Evolutionary conservation across 2,888 invertebrate species (phyloP).

Genomic region (Cremastinae sp.): DNA sequence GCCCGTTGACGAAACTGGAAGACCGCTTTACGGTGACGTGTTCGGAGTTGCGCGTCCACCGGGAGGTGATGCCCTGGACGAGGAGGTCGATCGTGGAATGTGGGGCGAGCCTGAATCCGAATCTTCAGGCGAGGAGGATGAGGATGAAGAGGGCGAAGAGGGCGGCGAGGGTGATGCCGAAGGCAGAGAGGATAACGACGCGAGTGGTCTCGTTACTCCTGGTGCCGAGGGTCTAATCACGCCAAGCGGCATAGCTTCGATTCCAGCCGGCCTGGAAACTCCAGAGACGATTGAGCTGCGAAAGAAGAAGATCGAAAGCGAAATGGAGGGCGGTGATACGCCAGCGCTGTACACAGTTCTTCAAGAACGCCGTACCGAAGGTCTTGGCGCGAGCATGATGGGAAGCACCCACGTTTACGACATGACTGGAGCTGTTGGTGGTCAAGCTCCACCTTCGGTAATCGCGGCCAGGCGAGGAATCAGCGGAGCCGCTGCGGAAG

Average conservation of each 20-base stretch:
- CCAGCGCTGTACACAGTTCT: constrained; percentile 97
- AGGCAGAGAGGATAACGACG: constrained; percentile 83
- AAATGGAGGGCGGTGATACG: constrained; percentile 97
- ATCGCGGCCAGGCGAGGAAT: constrained; percentile 78
- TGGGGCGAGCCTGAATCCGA: constrained; percentile 83
- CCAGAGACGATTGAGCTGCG: constrained; percentile 99
- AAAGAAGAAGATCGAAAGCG: constrained; percentile 97
- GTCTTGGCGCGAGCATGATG: constrained; percentile 97
- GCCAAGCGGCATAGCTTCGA: constrained; percentile 94
- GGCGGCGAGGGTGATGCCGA: constrained; percentile 81
- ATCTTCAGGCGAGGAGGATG: constrained; percentile 82
- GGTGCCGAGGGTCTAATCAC: constrained; percentile 94
- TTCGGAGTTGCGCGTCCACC: constrained; percentile 90
- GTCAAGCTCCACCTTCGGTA: constrained; percentile 82
- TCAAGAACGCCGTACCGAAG: constrained; percentile 95
- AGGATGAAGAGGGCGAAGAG: constrained; percentile 84
- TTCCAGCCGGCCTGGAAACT: constrained; percentile 98
- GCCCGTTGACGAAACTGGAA: constrained; percentile 98
- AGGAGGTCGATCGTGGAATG: constrained; percentile 94
- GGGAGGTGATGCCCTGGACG: constrained; percentile 87
- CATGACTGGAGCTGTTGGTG: constrained; percentile 86
- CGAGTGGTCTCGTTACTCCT: constrained; percentile 94
- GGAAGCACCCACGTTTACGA: constrained; percentile 99
- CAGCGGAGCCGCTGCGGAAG: constrained; percentile 76
- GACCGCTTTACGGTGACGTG: constrained; percentile 99